A percentile compares a stretch with the other conserved stretches of the same genome.
Conservation (phyloP, 2,113 vertebrate genomes). For the Corydoras sp. region DNA sequence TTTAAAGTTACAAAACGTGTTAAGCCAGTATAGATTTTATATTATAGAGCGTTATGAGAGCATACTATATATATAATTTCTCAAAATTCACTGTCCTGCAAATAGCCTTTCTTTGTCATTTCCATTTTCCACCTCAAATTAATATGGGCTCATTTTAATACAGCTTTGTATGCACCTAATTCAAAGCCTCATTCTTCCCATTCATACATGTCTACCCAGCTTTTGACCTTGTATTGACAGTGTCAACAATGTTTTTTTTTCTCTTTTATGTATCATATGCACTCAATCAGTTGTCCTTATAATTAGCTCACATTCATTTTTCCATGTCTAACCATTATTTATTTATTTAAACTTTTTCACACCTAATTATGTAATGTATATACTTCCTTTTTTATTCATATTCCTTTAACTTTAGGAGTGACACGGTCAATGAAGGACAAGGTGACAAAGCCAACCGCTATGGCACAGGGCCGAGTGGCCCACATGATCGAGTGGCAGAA, state of each 20-base stretch:
- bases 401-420: conserved; percentile 65
- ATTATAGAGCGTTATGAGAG: too few relatives aligned
- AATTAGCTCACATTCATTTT: too few relatives aligned
- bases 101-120: conserved; percentile 22
- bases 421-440: conserved; percentile 56
- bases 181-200: conserved; percentile 3
- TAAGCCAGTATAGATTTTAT: too few relatives aligned
- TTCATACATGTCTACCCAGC: conserved; percentile 23
- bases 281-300: too few relatives aligned
- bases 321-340: too few relatives aligned
- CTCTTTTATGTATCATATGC: too few relatives aligned
- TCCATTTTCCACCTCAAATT: conserved; percentile 27
- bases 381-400: too few relatives aligned
- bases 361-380: too few relatives aligned
- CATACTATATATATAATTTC: too few relatives aligned
- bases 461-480: conserved; percentile 92
- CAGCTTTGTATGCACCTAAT: conserved; percentile 18
- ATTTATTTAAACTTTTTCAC: too few relatives aligned
- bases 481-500: conserved; percentile 99
- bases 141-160: conserved; percentile 11
- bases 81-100: too few relatives aligned
- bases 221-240: background rate
- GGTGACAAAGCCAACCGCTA: conserved; percentile 50
- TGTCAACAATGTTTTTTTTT: background rate
- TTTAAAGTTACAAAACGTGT: too few relatives aligned